phyloP scores from a whole-genome alignment of 2,797 vertebrate genomes.

The Hirundo rustica region DNA sequence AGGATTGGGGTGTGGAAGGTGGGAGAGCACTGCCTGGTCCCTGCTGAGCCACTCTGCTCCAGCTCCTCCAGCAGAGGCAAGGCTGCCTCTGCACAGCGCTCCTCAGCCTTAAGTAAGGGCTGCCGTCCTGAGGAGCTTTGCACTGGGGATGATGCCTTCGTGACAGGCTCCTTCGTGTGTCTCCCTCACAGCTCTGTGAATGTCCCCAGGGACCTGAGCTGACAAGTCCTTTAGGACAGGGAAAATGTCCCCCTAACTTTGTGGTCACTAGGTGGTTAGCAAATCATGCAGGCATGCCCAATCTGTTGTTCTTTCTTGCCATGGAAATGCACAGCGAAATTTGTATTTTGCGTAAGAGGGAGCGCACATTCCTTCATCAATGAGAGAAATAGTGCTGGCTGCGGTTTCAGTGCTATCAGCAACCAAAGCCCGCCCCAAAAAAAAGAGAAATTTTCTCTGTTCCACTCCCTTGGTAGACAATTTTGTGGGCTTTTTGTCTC shows the following conservation, averaged over 20 bases:
- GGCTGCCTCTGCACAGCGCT: not conserved
- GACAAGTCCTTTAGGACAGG: not conserved
- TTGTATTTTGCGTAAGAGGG: not conserved
- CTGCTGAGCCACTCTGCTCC: not conserved
- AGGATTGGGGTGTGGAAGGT: not conserved
- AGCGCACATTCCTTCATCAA: fast-evolving
- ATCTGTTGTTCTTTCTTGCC: not conserved
- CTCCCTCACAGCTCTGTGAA: not conserved
- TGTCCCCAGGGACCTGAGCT: not conserved
- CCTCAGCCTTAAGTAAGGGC: not conserved
- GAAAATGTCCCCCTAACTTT: fast-evolving
- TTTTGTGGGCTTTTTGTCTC: conserved; percentile 27
- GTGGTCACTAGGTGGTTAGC: not conserved
- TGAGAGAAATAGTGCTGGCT: not conserved
- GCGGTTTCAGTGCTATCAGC: not conserved
- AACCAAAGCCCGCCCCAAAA: not conserved
- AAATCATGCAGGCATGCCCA: not conserved
- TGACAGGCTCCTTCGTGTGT: not conserved
- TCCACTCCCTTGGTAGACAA: not conserved
- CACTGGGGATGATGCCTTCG: not conserved
- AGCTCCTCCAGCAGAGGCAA: not conserved
- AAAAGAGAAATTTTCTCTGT: not conserved
- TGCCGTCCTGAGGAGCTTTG: not conserved
- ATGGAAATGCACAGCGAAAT: not conserved
- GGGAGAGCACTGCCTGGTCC: not conserved